A percentile compares a stretch with the other conserved stretches of the same genome.
Conservation (phyloP, 1,140 invertebrate genomes). For the Ceratina japonica region DNA sequence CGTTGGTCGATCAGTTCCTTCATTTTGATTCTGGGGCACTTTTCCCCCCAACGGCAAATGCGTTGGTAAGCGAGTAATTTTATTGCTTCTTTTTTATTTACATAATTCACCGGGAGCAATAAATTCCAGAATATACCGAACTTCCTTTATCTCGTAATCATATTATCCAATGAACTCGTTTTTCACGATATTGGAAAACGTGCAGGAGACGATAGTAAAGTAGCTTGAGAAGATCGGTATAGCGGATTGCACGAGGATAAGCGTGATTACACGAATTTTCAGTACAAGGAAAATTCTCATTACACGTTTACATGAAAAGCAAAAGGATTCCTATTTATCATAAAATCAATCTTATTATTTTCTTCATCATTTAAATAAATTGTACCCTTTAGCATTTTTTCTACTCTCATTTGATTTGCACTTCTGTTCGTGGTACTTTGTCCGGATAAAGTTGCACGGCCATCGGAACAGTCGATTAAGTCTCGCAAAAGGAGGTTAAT, state of each 20-base stretch:
- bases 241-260: neutral
- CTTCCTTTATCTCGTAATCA: too few relatives aligned
- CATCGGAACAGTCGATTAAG: conserved; percentile 16
- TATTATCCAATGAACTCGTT: neutral
- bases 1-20: conserved; percentile 85
- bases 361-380: too few relatives aligned
- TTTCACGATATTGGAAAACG: neutral
- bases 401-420: neutral
- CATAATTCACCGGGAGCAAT: neutral
- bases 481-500: conserved; percentile 59
- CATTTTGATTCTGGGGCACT: conserved; percentile 86
- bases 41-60: conserved; percentile 64
- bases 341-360: too few relatives aligned
- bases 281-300: neutral
- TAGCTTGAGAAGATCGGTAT: neutral
- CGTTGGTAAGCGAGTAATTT: conserved; percentile 43
- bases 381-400: too few relatives aligned
- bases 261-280: neutral
- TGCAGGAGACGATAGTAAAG: neutral
- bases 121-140: neutral
- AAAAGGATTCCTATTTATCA: too few relatives aligned
- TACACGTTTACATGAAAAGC: too few relatives aligned
- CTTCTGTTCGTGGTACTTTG: neutral
- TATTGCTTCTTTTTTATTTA: neutral
- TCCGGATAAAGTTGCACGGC: neutral